phyloP scores from a whole-genome alignment of 2,113 vertebrate genomes.

The Tupaia tana region DNA sequence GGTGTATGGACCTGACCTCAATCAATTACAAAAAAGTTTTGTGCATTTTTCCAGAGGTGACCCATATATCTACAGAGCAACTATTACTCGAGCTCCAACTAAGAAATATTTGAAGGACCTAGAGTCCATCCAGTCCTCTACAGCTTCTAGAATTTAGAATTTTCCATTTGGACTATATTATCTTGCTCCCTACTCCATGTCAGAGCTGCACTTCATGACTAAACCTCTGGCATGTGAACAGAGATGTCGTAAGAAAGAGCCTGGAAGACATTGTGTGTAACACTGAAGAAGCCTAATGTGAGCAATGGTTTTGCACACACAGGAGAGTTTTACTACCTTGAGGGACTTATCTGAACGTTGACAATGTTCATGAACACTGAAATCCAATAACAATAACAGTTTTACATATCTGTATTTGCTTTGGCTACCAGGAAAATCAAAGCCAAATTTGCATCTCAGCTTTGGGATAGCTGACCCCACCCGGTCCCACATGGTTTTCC shows the following conservation, averaged over 20 bases:
- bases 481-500: not conserved
- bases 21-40: accelerated
- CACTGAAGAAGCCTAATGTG: not conserved
- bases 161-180: not conserved
- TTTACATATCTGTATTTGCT: not conserved
- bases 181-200: not conserved
- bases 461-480: not conserved
- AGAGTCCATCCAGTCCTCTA: too few relatives aligned
- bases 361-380: not conserved
- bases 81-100: not conserved
- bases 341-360: not conserved
- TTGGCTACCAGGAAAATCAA: not conserved
- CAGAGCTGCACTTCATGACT: not conserved
- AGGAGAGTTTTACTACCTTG: not conserved
- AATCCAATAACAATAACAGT: not conserved
- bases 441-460: not conserved
- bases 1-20: not conserved
- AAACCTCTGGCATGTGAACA: too few relatives aligned
- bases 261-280: accelerated
- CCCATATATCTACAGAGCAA: not conserved
- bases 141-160: not conserved
- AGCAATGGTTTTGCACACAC: not conserved
- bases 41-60: not conserved
- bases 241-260: not conserved
- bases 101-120: not conserved